These are phyloP conservation scores for Petrocephalus schoutedeni DNA, from an alignment of 2,797 vertebrate genomes.

Conservation along the genomic window DNA sequence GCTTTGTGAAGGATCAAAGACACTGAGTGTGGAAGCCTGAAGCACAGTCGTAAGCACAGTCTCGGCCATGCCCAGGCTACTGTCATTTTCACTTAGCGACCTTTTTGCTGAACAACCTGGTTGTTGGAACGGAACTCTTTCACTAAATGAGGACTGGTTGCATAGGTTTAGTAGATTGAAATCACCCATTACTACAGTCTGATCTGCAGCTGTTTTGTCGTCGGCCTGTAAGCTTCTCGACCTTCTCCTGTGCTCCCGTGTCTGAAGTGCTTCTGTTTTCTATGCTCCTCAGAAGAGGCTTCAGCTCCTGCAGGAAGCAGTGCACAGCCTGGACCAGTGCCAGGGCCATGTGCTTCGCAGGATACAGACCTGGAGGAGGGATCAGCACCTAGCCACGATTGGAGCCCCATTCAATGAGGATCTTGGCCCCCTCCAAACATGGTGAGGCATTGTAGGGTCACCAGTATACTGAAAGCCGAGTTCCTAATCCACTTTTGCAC, in stretches of 20 bases:
- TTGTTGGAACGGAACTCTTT: neutral
- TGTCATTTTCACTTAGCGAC: neutral
- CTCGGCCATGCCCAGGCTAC: neutral
- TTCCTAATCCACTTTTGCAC: neutral
- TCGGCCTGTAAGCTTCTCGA: neutral
- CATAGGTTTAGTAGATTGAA: neutral
- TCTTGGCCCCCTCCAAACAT: conserved; percentile 70
- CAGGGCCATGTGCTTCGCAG: conserved; percentile 69
- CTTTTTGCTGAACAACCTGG: neutral
- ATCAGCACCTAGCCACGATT: conserved; percentile 81
- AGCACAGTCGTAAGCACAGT: neutral
- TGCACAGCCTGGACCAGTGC: conserved; percentile 66
- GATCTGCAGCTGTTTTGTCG: neutral
- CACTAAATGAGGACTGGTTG: neutral
- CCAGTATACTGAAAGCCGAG: neutral
- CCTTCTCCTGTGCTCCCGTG: neutral
- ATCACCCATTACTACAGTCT: neutral
- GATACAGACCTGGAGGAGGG: conserved; percentile 79
- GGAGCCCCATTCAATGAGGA: conserved; percentile 75
- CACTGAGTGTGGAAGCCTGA: neutral
- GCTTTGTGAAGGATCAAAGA: neutral
- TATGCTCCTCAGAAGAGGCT: conserved; percentile 60
- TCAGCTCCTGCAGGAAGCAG: conserved; percentile 61
- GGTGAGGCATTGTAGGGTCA: conserved; percentile 52
- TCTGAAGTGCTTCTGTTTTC: neutral